phyloP scores from a whole-genome alignment of 2,888 invertebrate species.

The Dasysyrphus tricinctus region DNA sequence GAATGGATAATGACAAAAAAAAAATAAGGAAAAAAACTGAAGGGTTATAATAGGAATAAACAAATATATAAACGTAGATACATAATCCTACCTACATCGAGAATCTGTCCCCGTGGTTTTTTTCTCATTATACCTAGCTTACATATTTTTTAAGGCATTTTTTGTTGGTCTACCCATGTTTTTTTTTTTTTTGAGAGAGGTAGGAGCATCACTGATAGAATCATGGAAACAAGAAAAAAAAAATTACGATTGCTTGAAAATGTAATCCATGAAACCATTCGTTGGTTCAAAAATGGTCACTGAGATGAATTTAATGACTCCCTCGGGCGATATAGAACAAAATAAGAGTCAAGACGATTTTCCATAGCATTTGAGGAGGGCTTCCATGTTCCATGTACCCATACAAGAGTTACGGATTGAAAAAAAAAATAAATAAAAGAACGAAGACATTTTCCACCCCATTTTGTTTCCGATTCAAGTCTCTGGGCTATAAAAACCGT shows the following conservation, averaged over 20 bases:
- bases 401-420: neutral
- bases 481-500: constrained; percentile 62
- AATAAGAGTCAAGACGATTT: constrained; percentile 37
- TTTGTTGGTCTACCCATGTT: constrained; percentile 25
- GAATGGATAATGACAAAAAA: constrained; percentile 25
- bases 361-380: constrained; percentile 36
- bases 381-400: neutral
- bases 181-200: neutral
- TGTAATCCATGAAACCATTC: constrained; percentile 37
- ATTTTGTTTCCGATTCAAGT: constrained; percentile 60
- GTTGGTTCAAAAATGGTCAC: constrained; percentile 62
- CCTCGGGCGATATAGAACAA: constrained; percentile 49
- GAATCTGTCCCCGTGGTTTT: constrained; percentile 32
- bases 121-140: constrained; percentile 39
- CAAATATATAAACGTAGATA: constrained; percentile 8
- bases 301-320: constrained; percentile 73
- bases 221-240: constrained; percentile 29
- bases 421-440: constrained; percentile 1
- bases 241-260: constrained; percentile 10
- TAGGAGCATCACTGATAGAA: constrained; percentile 28
- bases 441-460: constrained; percentile 70
- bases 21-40: neutral
- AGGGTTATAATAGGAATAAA: constrained; percentile 35
- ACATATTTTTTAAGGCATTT: constrained; percentile 29
- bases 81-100: neutral